Base-by-base conservation (phyloP, 2,888 invertebrate species). In the Linyphia triangularis region DNA sequence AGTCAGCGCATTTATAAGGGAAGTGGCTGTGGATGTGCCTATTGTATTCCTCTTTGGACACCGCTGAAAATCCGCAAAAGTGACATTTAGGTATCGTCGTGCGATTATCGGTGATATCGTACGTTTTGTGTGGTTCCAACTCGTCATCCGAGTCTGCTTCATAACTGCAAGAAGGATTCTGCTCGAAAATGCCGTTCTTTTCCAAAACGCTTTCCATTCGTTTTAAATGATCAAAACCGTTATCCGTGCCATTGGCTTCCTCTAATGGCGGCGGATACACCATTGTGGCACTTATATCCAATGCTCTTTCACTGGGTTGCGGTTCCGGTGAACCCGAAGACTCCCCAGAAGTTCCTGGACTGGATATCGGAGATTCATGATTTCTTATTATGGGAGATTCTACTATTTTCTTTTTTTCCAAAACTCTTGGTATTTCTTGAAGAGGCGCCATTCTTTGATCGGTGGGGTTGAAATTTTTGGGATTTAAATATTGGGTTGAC, bases 21-120 rank as follows among this genome's bases (percentile, higher is more conserved):
- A 93, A 93, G 91, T 95, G 95, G 5, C 92, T 93, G 90, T 93
- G 93, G 92, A 95, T 93, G 91, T 95, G 95, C 33, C 93, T 92
- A 86, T 93, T 93, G 91, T 94, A 94, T 84, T 93, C 93, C 30
- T 91, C 92, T 91, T 93, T 93, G n/a, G 93, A 93, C 4, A 91
- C 91, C 1, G 93, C 93, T 57, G 93, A 91, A 90, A 93, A 94
- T 57, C 92, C 92, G 91, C 94, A 94, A 57, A 94, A 91, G 88
- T 94, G 94, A 90, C 94, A 94, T 91, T 93, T 24, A n/a, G 30
- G 19, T 43, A 13, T 16, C n/a, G 30, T 28, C 59, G 26, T 3
- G 2, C 30, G 26, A n/a, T 19, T 57, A n/a, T 6, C 19, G 9
- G 10, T 19, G 24, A 22, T 13, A n/a, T 51, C 51, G 16, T 51